These are phyloP conservation scores for Phodopus roborovskii DNA, from an alignment of 2,113 vertebrate species.

Conservation along the genomic window DNA sequence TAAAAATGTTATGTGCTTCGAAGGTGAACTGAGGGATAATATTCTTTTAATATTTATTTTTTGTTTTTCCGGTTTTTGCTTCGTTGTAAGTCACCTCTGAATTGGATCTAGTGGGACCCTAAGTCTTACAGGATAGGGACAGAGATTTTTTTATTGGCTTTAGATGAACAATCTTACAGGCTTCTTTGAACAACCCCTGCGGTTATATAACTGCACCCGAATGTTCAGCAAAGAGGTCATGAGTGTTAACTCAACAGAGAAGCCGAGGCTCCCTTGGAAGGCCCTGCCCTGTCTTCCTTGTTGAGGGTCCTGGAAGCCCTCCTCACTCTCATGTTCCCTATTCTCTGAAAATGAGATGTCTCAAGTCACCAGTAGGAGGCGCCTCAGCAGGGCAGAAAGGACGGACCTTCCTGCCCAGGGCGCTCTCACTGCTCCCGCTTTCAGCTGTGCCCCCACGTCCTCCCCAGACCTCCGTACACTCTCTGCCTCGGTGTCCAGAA, in stretches of 20 bases:
- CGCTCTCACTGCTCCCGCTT: rapidly evolving
- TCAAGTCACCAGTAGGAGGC: rapidly evolving
- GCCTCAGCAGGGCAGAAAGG: rapidly evolving
- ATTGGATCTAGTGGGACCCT: neutral
- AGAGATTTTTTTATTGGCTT: neutral
- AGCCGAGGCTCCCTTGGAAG: neutral
- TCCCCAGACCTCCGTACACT: neutral
- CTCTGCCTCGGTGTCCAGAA: neutral
- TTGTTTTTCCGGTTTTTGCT: neutral
- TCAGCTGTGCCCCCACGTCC: rapidly evolving
- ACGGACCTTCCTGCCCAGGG: no score
- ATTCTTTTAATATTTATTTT: neutral
- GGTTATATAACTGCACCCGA: neutral
- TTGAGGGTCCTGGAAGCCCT: neutral
- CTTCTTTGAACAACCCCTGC: neutral
- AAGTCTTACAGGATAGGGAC: rapidly evolving
- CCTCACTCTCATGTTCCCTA: neutral
- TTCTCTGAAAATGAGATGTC: neutral
- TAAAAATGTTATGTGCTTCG: neutral
- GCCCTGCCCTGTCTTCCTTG: neutral
- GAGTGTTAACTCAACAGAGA: neutral
- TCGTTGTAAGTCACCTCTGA: neutral
- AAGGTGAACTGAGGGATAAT: neutral
- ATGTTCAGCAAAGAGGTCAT: neutral
- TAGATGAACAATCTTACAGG: neutral